These are phyloP conservation scores for Mycteria americana DNA, from an alignment of 2,797 vertebrate species.

Conservation along the genomic window DNA sequence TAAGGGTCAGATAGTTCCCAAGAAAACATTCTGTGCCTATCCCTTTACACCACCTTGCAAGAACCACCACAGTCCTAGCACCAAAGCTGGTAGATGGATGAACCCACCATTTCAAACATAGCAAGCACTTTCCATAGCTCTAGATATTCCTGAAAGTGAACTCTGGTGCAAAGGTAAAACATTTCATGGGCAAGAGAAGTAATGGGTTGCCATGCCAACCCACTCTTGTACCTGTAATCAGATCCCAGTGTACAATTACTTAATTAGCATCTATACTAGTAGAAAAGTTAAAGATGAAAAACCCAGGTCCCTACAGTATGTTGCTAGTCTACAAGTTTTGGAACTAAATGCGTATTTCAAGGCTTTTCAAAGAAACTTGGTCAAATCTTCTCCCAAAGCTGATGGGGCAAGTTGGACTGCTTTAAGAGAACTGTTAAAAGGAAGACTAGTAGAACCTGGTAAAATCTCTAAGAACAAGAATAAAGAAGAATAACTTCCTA, in stretches of 20 bases:
- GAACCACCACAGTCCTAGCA: neutral
- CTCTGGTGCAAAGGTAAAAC: neutral
- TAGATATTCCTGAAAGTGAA: neutral
- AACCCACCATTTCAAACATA: neutral
- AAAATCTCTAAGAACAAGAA: neutral
- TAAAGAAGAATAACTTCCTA: neutral
- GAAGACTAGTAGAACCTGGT: neutral
- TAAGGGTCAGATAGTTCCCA: neutral
- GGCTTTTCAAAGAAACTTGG: neutral
- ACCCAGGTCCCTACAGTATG: neutral
- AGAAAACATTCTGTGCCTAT: neutral
- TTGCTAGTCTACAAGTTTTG: neutral
- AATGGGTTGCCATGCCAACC: neutral
- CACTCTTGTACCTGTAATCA: neutral
- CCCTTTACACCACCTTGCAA: neutral
- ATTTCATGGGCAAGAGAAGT: neutral
- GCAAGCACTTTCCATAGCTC: neutral
- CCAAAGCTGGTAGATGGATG: neutral
- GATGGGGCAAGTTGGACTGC: neutral
- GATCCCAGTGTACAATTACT: neutral
- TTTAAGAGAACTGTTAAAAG: neutral
- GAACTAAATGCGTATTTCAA: neutral
- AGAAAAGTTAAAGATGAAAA: neutral
- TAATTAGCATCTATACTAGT: neutral
- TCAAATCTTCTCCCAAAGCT: neutral